Evolutionary conservation across 2,797 vertebrate species (phyloP).

Genomic region (Onychomys leucogaster): DNA sequence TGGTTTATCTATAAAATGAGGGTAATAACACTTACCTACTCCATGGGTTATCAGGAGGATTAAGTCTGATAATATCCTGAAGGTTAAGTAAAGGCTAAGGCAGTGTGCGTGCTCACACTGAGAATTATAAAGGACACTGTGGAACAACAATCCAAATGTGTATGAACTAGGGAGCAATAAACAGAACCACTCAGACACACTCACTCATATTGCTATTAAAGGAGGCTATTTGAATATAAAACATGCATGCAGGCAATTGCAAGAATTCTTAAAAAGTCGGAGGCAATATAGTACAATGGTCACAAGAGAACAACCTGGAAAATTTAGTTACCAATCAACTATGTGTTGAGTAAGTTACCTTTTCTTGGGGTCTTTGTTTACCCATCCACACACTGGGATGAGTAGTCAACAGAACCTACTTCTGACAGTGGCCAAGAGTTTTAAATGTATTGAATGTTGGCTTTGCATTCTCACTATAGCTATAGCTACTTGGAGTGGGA

Average conservation of each 20-base stretch:
- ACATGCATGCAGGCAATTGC: not conserved
- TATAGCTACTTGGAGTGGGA: not conserved
- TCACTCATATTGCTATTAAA: not conserved
- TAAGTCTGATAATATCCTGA: not conserved
- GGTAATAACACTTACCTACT: not conserved
- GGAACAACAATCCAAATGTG: not conserved
- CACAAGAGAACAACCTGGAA: not conserved
- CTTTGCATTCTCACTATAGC: not conserved
- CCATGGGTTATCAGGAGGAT: constrained; percentile 49
- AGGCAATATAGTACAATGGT: fast-evolving
- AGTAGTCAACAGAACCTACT: not conserved
- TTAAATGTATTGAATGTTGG: not conserved
- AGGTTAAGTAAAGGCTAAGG: not conserved
- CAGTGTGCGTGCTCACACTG: not conserved
- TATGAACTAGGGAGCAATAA: constrained; percentile 4
- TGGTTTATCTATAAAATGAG: constrained; percentile 39
- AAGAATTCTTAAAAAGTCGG: not conserved
- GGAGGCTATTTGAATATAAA: not conserved
- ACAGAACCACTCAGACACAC: not conserved
- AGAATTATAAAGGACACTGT: constrained; percentile 34
- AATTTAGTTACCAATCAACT: not conserved
- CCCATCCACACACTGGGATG: not conserved
- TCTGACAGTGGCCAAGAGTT: not conserved
- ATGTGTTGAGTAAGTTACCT: not conserved
- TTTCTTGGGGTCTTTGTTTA: constrained; percentile 18